phyloP scores from a whole-genome alignment of 2,888 invertebrate genomes.

The Marronus borbonicus region DNA sequence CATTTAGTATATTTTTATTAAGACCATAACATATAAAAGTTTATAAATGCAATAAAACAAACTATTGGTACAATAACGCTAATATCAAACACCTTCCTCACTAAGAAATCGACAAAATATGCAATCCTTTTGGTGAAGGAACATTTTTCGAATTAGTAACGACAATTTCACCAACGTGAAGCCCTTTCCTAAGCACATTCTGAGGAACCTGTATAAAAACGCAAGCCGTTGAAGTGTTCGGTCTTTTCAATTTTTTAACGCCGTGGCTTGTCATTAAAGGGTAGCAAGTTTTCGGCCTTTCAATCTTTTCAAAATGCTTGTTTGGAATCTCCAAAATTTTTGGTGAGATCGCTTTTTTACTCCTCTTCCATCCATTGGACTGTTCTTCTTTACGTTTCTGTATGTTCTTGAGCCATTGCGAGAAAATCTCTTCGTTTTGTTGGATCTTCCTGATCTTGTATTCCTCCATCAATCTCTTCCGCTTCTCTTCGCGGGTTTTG shows the following conservation, averaged over 20 bases:
- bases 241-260: slow-evolving; percentile 59
- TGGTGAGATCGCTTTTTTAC: slow-evolving; percentile 55
- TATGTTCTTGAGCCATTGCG: slow-evolving; percentile 71
- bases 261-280: slow-evolving; percentile 59
- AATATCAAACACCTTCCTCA: background rate
- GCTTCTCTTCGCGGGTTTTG: slow-evolving; percentile 69
- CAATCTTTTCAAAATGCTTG: slow-evolving; percentile 53
- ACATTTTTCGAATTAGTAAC: slow-evolving; percentile 59
- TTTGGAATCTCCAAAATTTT: slow-evolving; percentile 58
- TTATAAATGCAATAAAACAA: background rate
- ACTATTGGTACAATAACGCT: background rate
- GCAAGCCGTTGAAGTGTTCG: slow-evolving; percentile 64
- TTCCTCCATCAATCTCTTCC: slow-evolving; percentile 69
- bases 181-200: slow-evolving; percentile 61
- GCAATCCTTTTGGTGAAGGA: slow-evolving; percentile 60
- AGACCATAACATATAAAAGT: background rate
- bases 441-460: slow-evolving; percentile 64
- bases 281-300: slow-evolving; percentile 65
- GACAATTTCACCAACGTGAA: slow-evolving; percentile 64
- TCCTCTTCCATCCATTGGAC: slow-evolving; percentile 48
- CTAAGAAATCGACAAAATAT: slow-evolving; percentile 57
- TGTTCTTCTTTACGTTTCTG: slow-evolving; percentile 59
- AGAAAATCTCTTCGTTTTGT: slow-evolving; percentile 73
- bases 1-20: too few species aligned
- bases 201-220: slow-evolving; percentile 66